These are phyloP conservation scores for Lucilia sericata DNA, from an alignment of 1,140 invertebrate genomes.

Conservation along the genomic window DNA sequence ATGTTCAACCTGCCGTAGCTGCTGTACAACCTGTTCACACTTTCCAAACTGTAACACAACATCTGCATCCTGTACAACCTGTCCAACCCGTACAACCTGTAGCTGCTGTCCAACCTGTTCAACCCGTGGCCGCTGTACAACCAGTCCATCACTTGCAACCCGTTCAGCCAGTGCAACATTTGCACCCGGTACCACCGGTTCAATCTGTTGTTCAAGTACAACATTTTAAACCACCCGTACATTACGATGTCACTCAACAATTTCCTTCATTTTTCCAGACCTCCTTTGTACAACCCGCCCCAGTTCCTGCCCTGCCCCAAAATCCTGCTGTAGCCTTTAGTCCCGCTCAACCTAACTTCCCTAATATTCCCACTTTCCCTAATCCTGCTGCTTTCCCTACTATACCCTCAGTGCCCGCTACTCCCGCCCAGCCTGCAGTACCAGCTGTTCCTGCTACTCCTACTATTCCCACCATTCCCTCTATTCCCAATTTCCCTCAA, in stretches of 20 bases:
- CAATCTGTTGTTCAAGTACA: slow-evolving; percentile 45
- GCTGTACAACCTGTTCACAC: slow-evolving; percentile 45
- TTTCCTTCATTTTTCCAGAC: slow-evolving; percentile 44
- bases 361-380: slow-evolving; percentile 19
- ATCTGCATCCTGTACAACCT: slow-evolving; percentile 50
- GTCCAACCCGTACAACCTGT: slow-evolving; percentile 44
- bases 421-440: slow-evolving; percentile 40
- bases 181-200: slow-evolving; percentile 42
- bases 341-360: slow-evolving; percentile 46
- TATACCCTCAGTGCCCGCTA: slow-evolving; percentile 23
- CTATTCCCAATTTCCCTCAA: slow-evolving; percentile 38
- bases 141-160: slow-evolving; percentile 30
- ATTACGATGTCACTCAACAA: slow-evolving; percentile 48
- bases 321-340: slow-evolving; percentile 48
- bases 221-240: slow-evolving; percentile 34
- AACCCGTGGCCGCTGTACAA: neutral
- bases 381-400: slow-evolving; percentile 26
- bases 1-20: neutral
- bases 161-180: slow-evolving; percentile 36
- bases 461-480: slow-evolving; percentile 31
- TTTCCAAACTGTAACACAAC: no score
- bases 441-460: slow-evolving; percentile 40
- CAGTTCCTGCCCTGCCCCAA: slow-evolving; percentile 45
- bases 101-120: slow-evolving; percentile 46
- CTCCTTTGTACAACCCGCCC: slow-evolving; percentile 30